Conservation (phyloP, 2,113 vertebrate genomes). For the Salvelinus sp. region DNA sequence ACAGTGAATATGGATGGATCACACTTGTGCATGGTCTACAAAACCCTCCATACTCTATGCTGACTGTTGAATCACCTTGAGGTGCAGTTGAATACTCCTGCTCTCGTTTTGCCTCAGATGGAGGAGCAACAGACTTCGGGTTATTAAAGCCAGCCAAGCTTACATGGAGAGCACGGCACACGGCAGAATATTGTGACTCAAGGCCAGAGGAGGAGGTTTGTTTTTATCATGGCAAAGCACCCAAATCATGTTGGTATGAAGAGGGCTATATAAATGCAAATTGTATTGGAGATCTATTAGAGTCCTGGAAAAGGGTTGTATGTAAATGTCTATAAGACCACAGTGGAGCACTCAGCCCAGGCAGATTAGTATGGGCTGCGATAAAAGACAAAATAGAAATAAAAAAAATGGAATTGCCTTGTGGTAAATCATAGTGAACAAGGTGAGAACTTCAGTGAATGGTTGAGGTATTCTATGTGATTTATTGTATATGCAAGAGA, state of each 20-base stretch:
- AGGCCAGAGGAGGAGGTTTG: slow-evolving; percentile 76
- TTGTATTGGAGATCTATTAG: slow-evolving; percentile 79
- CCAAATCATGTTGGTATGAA: slow-evolving; percentile 79
- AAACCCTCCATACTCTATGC: not conserved
- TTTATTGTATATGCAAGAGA: slow-evolving; percentile 59
- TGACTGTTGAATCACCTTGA: slow-evolving; percentile 55
- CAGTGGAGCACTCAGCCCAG: slow-evolving; percentile 66
- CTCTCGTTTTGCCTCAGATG: slow-evolving; percentile 56
- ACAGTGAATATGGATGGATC: not conserved
- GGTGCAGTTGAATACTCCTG: slow-evolving; percentile 50
- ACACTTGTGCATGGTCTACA: not conserved
- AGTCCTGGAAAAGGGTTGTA: slow-evolving; percentile 74
- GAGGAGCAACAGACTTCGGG: slow-evolving; percentile 59
- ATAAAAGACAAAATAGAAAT: slow-evolving; percentile 60
- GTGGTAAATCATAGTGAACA: slow-evolving; percentile 76
- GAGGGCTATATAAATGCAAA: slow-evolving; percentile 85
- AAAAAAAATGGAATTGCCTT: slow-evolving; percentile 58
- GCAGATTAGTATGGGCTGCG: slow-evolving; percentile 69
- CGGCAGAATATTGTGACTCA: slow-evolving; percentile 69
- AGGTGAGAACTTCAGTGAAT: slow-evolving; percentile 73
- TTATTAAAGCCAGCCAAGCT: slow-evolving; percentile 73
- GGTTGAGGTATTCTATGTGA: slow-evolving; percentile 54
- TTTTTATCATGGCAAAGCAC: slow-evolving; percentile 77
- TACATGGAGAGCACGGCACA: slow-evolving; percentile 50
- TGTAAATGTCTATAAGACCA: slow-evolving; percentile 79